Base-by-base conservation (phyloP, 1,140 invertebrate genomes). In the Leptinotarsa texana region DNA sequence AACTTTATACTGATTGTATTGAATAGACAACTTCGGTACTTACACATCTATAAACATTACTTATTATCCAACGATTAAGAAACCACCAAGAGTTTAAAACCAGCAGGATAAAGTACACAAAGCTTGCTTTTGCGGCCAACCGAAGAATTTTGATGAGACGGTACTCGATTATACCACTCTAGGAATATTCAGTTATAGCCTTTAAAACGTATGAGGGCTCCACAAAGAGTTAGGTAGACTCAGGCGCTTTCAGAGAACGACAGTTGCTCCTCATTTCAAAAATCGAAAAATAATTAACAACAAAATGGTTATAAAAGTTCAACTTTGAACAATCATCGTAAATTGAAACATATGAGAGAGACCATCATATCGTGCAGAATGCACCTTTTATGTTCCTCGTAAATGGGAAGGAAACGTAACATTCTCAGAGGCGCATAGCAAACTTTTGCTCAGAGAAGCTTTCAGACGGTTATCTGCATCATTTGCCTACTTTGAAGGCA, bases 21-120 rank as follows among this genome's bases (percentile, higher is more conserved):
- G 18, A 65, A 65, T 65, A 22, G 63, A 33, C 63, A 24, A 65
- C 63, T 65, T 33, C 11, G 22, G 21, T 65, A 33, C 27, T 65
- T 33, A 21, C 4, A 65, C 63, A 65, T 65, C 63, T 6, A 65
- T 65, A 65, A 65, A 65, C 17, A 18, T 18, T 22, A 65, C 63
- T 21, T 65, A 65, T 24, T 65, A 65, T 21, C 63, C 27, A 5
- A 24, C 63, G 63, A 65, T 65, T 13, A 65, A 65, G 63, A 65
- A 65, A 65, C 17, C 63, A 21, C 13, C 63, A 5, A 15, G 15
- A 65, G 63, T 33, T 65, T 13, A 22, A 65, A 24, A 33, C 6
- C 63, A 65, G 63, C 63, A 65, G 63, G 63, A 65, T 65, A 65
- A 65, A 65, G 63, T 65, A 65, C 63, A 65, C 27, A 33, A 65